phyloP scores from a whole-genome alignment of 2,113 vertebrate genomes.

The Picathartes gymnocephalus region DNA sequence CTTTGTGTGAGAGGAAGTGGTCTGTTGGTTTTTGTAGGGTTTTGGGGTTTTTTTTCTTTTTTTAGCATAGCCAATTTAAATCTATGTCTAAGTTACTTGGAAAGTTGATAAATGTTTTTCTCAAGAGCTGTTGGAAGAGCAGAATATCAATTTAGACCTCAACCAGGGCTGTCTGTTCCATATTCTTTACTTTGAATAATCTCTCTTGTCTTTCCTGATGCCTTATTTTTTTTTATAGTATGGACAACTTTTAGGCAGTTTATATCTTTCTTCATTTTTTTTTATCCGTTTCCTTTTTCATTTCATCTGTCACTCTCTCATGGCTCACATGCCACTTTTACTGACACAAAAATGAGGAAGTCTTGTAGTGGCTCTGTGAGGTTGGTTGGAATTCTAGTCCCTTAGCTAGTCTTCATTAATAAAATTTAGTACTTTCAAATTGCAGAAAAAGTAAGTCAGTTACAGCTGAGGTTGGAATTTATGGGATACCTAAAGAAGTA shows the following conservation, averaged over 20 bases:
- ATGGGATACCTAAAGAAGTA: background rate
- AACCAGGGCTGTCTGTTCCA: background rate
- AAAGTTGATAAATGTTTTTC: background rate
- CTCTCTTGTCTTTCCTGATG: background rate
- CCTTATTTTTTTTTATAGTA: background rate
- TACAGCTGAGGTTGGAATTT: background rate
- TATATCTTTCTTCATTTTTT: background rate
- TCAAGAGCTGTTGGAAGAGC: background rate
- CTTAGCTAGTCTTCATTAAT: background rate
- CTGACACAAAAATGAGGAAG: background rate
- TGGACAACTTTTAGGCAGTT: background rate
- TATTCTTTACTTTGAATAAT: background rate
- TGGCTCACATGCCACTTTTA: background rate
- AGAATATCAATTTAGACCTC: background rate
- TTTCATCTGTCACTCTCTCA: background rate
- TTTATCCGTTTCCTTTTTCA: background rate
- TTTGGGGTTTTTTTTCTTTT: background rate
- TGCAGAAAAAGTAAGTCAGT: background rate
- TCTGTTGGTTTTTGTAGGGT: background rate
- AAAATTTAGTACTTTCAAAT: background rate
- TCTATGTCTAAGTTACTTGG: background rate
- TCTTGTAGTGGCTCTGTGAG: background rate
- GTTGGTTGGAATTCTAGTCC: background rate
- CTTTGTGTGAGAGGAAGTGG: background rate
- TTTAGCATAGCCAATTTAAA: background rate